A percentile compares a stretch with the other conserved stretches of the same genome.
phyloP scores from a whole-genome alignment of 2,888 invertebrate genomes.

The Dichetophora obliterata region DNA sequence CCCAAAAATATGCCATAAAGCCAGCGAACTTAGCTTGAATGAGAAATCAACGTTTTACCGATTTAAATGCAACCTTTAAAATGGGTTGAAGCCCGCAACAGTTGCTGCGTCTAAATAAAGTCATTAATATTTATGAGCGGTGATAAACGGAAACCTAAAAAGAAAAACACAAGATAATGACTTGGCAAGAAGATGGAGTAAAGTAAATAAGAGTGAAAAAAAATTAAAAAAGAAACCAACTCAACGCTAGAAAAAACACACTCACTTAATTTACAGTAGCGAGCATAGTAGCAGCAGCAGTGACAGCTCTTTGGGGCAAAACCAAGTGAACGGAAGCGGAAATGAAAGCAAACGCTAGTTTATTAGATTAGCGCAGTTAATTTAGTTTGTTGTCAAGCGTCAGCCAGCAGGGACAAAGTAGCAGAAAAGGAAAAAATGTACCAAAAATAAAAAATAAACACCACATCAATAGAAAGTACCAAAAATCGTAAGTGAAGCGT shows the following conservation, averaged over 20 bases:
- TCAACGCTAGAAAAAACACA: neutral
- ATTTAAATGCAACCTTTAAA: no score
- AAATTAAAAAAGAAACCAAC: neutral
- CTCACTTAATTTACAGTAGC: neutral
- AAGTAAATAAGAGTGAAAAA: neutral
- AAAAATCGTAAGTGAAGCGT: slow-evolving; percentile 14
- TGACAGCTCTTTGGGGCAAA: slow-evolving; percentile 21
- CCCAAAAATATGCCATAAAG: no score
- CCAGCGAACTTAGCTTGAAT: no score
- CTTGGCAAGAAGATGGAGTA: neutral
- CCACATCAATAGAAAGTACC: neutral
- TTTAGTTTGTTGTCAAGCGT: neutral
- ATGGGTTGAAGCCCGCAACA: neutral
- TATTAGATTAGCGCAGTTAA: slow-evolving; percentile 31
- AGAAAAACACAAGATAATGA: neutral
- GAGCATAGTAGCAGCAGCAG: neutral
- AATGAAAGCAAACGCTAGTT: slow-evolving; percentile 8
- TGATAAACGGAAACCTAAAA: neutral
- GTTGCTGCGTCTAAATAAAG: slow-evolving; percentile 6
- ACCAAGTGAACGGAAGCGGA: slow-evolving; percentile 26
- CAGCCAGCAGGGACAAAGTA: neutral
- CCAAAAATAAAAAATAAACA: neutral
- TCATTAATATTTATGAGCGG: slow-evolving; percentile 25
- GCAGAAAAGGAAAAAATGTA: neutral
- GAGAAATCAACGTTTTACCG: no score